These are phyloP conservation scores for Tragelaphus strepsiceros DNA, from an alignment of 2,113 vertebrate species.

Conservation along the genomic window DNA sequence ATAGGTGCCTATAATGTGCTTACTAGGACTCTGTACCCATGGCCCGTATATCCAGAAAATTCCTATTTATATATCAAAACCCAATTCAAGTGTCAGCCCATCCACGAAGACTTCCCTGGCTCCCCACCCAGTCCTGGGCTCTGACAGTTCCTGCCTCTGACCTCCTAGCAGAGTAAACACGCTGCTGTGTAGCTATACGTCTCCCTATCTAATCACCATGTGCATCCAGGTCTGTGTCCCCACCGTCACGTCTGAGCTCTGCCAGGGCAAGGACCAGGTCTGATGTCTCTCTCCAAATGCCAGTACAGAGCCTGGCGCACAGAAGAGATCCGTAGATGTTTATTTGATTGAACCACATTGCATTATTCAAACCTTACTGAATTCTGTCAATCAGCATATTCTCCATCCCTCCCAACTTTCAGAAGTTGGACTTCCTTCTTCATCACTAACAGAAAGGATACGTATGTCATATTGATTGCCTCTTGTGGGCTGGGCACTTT, in stretches of 20 bases:
- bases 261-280: not conserved
- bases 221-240: not conserved
- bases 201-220: rapidly evolving
- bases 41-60: not conserved
- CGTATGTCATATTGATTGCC: not conserved
- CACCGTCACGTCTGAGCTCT: rapidly evolving
- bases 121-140: not conserved
- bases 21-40: not conserved
- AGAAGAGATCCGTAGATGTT: not conserved
- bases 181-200: not conserved
- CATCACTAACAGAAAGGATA: not conserved
- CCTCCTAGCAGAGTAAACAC: rapidly evolving
- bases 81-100: not conserved
- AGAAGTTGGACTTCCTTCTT: not conserved
- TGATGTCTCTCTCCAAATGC: not conserved
- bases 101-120: rapidly evolving
- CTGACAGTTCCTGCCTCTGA: not conserved
- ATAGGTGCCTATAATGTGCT: not conserved
- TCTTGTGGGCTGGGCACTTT: not conserved
- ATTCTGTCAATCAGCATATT: not conserved
- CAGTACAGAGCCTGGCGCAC: not conserved
- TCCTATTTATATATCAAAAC: not conserved
- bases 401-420: not conserved
- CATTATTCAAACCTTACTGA: conserved; percentile 33
- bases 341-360: conserved; percentile 7